Evolutionary conservation across 2,113 vertebrate genomes (phyloP), one percentile per base, ranked within the genome.

Genomic region (Microtus ochrogaster): DNA sequence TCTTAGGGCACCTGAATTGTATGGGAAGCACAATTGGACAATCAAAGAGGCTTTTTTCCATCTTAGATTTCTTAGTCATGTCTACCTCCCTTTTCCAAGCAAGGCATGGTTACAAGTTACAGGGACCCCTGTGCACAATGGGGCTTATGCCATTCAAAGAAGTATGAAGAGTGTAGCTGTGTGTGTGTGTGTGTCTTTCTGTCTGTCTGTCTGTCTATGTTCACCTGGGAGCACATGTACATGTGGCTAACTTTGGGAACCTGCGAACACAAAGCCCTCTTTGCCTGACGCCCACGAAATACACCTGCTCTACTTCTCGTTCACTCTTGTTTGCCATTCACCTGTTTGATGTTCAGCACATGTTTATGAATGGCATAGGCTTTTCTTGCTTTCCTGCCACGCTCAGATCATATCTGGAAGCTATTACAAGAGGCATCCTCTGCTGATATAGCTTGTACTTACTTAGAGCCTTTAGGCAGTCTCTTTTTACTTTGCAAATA

Each of bases 351-450:
- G 3, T 30, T 81, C 44, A 81, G 65, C 68, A 89, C 17, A 26
- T 74, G 2, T 58, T 28, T 61, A 77, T 77, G 52, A 90, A 88
- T 1, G 55, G 0, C 52, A 92, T 49, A 83, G 16, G 0, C 9
- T 28, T 88, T 95, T 86, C 41, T 89, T 74, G 6, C 22, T 95
- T 96, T 77, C 33, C 17, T 72, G 63, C 21, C 39, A 94, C 19
- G 89, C 41, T 36, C 36, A 95, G 41, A 49, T 79, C n/a, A 41
- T 24, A 90, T 86, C 26, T 21, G 10, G 39, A 79, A 61, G 39
- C 30, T 26, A 76, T 30, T 33, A 12, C 47, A 84, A 83, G 47
- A 79, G 16, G 49, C 79, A 4, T 65, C 84, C 0, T 63, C 68
- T 73, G 14, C 26, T 49, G 90, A 39, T 79, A 10, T 78, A 58